phyloP scores from a whole-genome alignment of 2,113 vertebrate species.

The human region GRCh38 chr11:118915001-118915500 shows the following conservation, averaged over 20 bases:
- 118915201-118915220: background rate
- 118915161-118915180: background rate
- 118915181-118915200: background rate
- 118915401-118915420: background rate
- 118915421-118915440: background rate
- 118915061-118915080: too few relatives aligned
- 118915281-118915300: background rate
- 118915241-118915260: background rate
- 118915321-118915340: background rate
- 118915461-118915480: background rate
- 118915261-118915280: background rate
- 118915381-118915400: background rate
- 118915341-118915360: background rate
- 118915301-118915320: background rate
- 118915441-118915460: background rate
- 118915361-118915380: background rate
- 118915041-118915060: too few relatives aligned
- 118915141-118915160: background rate
- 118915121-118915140: too few relatives aligned
- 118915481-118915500: background rate
- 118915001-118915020: too few relatives aligned
- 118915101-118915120: too few relatives aligned
- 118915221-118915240: constrained; percentile 1
- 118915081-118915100: too few relatives aligned
- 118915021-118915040: too few relatives aligned